Evolutionary conservation across 2,888 invertebrate species (phyloP), one percentile per base, ranked within the genome.

Genomic region (Rhingia rostrata): DNA sequence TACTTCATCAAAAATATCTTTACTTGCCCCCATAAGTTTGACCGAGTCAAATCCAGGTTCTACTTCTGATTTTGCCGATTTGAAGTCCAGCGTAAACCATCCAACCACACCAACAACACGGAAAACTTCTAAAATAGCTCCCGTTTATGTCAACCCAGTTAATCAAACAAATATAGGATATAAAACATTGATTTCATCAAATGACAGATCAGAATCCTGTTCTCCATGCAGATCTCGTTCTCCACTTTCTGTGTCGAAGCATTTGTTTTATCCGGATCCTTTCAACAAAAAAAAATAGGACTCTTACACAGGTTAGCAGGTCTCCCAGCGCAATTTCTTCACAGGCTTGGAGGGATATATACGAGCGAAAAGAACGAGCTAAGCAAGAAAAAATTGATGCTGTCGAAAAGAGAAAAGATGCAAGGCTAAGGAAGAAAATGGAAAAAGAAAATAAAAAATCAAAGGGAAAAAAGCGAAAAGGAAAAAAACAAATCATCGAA

Each of bases 381-480:
- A 54, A 54, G 35, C 35, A 54, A 56, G 56, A 39, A 56, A 56
- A 39, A 35, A 37, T 56, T 10, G 56, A 56, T 39, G 37, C 56
- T 6, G 56, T 56, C 12, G n/a, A n/a, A n/a, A n/a, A n/a, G n/a
- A n/a, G 56, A 56, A 53, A 53, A 33, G 53, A 53, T 35, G 56
- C 14, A 56, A 56, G 12, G 10, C 22, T 37, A 39, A 7, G 39
- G 5, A 39, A 22, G 14, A 56, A 37, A 39, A 33, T 10, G 3
- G 37, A 54, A 54, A 54, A 53, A n/a, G 33, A 53, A 33, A 33
- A 5, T 30, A n/a, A n/a, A 53, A 32, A 53, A 10, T 53, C 53
- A 33, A 32, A 5, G 9, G 53, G 33, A 51, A 3, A n/a, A n/a
- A n/a, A n/a, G n/a, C n/a, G 32, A 14, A 51, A 51, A 51, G 14